Base-by-base conservation (phyloP, 1,140 invertebrate genomes). In the Tetramorium parvispinum region DNA sequence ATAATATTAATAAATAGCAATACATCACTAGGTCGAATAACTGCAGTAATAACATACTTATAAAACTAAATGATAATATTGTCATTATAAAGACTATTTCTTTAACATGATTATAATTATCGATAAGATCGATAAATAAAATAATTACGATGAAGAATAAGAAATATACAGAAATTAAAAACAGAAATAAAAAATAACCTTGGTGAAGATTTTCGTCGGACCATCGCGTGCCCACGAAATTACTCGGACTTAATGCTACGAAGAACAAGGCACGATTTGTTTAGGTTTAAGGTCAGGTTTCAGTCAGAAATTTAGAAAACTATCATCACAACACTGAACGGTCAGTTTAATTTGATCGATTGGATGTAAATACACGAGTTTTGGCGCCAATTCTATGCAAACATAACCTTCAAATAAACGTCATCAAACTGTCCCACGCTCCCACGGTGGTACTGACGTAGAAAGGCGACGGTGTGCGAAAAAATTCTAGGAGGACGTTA, bases 141-240 rank as follows among this genome's bases (percentile, higher is more conserved):
- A 73, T 57, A 73, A 73, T 73, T 37, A 11, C 37, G 3, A 10
- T 16, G 5, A 16, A 55, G 13, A 57, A 13, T 6, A 40, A 7
- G 11, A 51, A 4, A 27, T 32, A 16, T 32, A 11, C 10, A 2
- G 4, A 73, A 7, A 40, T 57, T 40, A 53, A 53, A 13, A 11
- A 4, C 32, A 32, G 32, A 75, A 40, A 57, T 3, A 0, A 51
- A 5, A 49, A 18, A n/a, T 86, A 70, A 89, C 88, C 87, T 89
- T 0, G 75, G 21, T 1, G 0, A 0, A 0, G 8, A 0, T 65
- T 89, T 89, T 27, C 70, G 75, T 4, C 87, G 76, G 2, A 89
- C 87, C 88, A 89, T 89, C 49, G 5, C 2, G 13, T 55, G 11
- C 53, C 7, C 37, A 16, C 0, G 43, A 8, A 37, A 70, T 37